Conservation (phyloP, 2,113 vertebrate genomes). For the Percina caprodes region DNA sequence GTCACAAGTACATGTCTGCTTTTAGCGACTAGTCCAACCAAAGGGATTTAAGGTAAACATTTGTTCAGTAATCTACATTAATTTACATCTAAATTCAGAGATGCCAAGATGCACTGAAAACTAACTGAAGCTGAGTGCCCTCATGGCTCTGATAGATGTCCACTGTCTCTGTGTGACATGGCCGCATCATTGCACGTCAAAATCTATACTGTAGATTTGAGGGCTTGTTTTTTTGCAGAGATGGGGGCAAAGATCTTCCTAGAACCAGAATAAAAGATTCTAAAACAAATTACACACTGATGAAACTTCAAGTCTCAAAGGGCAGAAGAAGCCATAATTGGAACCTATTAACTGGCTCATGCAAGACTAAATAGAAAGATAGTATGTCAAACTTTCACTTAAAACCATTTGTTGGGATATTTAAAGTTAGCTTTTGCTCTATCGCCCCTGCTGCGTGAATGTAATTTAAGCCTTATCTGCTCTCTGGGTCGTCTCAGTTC, state of each 20-base stretch:
- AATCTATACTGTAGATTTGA: neutral
- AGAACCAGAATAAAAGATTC: neutral
- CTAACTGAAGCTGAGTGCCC: neutral
- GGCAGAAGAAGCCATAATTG: neutral
- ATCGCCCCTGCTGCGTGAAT: neutral
- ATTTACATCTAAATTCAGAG: too few relatives aligned
- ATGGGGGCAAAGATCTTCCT: neutral
- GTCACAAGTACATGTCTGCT: neutral
- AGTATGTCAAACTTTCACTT: neutral
- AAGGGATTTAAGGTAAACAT: neutral
- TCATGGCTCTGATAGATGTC: neutral
- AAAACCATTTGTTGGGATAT: neutral
- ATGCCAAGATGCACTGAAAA: neutral
- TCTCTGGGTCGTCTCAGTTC: constrained; percentile 41
- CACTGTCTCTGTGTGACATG: neutral
- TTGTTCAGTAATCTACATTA: neutral
- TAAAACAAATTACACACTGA: neutral
- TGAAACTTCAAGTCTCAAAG: neutral
- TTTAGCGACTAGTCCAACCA: neutral
- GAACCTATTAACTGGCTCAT: neutral
- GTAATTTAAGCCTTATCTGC: constrained; percentile 38
- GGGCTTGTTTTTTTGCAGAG: neutral
- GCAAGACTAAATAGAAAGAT: neutral
- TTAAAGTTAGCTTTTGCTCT: neutral
- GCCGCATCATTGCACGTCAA: neutral